A percentile compares a stretch with the other conserved stretches of the same genome.
Evolutionary conservation across 2,797 vertebrate species (phyloP).

Genomic region (Loriculus beryllinus): DNA sequence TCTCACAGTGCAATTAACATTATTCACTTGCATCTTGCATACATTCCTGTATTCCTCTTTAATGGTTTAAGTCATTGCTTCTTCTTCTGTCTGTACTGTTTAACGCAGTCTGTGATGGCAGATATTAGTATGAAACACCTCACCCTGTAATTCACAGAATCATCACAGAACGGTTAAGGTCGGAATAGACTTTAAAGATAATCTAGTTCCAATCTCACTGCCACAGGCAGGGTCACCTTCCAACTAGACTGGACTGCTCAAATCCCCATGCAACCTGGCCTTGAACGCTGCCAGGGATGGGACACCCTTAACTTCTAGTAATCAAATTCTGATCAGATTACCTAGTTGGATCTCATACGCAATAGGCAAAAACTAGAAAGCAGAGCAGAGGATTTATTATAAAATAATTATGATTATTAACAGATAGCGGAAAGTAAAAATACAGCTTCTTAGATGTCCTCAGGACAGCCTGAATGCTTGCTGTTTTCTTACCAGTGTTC

Average conservation of each 20-base stretch:
- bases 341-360: neutral
- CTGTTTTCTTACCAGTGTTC: conserved; percentile 83
- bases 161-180: neutral
- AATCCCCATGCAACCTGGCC: neutral
- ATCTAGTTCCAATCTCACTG: neutral
- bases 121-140: neutral
- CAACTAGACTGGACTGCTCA: neutral
- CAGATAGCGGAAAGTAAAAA: neutral
- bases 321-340: neutral
- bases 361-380: neutral
- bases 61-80: neutral
- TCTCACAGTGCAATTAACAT: neutral
- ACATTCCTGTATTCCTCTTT: neutral
- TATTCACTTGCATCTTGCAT: neutral
- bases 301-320: neutral
- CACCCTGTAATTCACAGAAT: neutral
- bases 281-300: neutral
- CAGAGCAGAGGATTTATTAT: neutral
- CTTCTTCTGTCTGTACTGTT: neutral
- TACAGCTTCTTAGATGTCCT: neutral
- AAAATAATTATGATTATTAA: neutral
- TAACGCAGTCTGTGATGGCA: neutral
- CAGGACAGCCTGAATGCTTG: neutral
- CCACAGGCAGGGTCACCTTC: neutral
- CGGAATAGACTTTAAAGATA: neutral